A percentile compares a stretch with the other conserved stretches of the same genome.
Evolutionary conservation across 2,113 vertebrate genomes (phyloP).

Genomic region (Onychorhynchus coronatus): DNA sequence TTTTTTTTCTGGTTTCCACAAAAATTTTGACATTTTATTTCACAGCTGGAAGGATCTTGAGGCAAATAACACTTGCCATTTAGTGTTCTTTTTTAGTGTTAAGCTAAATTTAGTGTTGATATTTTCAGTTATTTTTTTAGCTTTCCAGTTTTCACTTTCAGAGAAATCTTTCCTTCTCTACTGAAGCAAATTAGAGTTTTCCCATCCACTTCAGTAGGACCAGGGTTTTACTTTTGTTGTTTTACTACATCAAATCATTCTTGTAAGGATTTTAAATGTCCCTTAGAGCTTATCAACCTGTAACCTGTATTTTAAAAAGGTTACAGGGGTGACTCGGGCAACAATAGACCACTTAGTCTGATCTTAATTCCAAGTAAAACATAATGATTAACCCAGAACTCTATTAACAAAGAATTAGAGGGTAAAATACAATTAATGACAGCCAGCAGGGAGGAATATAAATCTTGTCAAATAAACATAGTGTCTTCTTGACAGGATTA

Average conservation of each 20-base stretch:
- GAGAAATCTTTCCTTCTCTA: neutral
- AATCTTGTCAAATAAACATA: neutral
- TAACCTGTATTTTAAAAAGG: neutral
- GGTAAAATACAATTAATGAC: neutral
- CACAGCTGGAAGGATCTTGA: slow-evolving; percentile 36
- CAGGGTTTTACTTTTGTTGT: neutral
- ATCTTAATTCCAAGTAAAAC: neutral
- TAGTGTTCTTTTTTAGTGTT: neutral
- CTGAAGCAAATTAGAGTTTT: neutral
- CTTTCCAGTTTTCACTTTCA: neutral
- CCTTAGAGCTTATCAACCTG: neutral
- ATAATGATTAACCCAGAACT: neutral
- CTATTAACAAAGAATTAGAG: slow-evolving; percentile 15
- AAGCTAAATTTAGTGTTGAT: neutral
- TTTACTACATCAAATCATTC: neutral
- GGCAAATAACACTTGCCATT: neutral
- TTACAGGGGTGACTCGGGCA: neutral
- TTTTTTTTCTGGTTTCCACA: neutral
- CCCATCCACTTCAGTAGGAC: neutral
- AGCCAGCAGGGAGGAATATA: neutral
- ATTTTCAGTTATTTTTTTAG: slow-evolving; percentile 12
- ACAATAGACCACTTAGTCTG: neutral
- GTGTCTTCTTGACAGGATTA: neutral
- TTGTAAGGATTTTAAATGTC: neutral
- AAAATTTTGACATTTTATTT: slow-evolving; percentile 12